phyloP scores from a whole-genome alignment of 2,888 invertebrate genomes.

The Oligia strigilis region DNA sequence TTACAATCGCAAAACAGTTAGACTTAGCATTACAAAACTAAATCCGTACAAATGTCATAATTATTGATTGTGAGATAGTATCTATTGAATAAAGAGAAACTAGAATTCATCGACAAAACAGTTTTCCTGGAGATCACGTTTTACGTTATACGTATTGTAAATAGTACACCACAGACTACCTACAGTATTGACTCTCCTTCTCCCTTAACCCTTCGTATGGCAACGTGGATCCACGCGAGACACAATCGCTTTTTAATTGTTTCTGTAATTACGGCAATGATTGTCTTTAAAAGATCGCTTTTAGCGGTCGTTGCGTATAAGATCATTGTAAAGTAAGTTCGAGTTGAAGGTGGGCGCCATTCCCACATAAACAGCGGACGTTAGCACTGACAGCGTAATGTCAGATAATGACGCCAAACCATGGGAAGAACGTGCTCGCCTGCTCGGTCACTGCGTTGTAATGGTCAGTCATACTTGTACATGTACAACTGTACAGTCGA shows the following conservation, averaged over 20 bases:
- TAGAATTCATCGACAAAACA: background rate
- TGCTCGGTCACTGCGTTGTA: background rate
- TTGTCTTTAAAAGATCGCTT: too few species aligned
- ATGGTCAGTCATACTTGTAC: background rate
- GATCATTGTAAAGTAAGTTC: background rate
- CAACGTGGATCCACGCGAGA: too few species aligned
- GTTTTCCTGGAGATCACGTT: background rate
- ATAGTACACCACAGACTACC: background rate
- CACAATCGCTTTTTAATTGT: too few species aligned
- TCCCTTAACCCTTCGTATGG: background rate
- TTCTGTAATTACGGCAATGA: too few species aligned
- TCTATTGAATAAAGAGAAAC: background rate
- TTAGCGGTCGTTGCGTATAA: background rate
- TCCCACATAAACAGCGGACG: slow-evolving; percentile 64
- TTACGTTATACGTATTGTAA: background rate
- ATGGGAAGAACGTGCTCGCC: slow-evolving; percentile 40
- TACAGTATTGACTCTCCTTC: background rate
- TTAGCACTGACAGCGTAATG: slow-evolving; percentile 63
- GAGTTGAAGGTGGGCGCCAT: slow-evolving; percentile 47
- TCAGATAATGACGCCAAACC: slow-evolving; percentile 32
- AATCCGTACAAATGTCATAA: too few species aligned
- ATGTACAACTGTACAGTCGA: background rate
- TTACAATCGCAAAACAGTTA: background rate
- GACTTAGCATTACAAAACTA: background rate
- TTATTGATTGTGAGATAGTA: too few species aligned